Base-by-base conservation (phyloP, 2,888 invertebrate species). In the Anodontia alba region DNA sequence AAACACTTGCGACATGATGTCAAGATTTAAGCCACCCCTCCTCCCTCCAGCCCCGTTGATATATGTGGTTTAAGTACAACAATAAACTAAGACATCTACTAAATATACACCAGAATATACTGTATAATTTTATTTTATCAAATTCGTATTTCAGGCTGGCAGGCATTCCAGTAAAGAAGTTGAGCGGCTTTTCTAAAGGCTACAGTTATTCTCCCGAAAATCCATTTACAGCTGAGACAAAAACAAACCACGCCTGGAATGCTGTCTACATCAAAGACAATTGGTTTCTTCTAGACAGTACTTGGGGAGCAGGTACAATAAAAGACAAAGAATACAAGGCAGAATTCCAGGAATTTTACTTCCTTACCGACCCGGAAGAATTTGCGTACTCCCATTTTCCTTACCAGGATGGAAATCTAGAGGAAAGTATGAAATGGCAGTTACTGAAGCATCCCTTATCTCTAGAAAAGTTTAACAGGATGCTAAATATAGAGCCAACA, bases 231-330 rank as follows among this genome's bases (percentile, higher is more conserved):
- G 17, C 49, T n/a, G 36, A 26, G 1, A 51, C 29, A 0, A 31
- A 71, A 10, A 83, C 84, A 31, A 68, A 86, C 38, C 87, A 87
- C 69, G 84, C 86, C 15, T 87, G 87, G 87, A 87, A 86, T 76
- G 86, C 80, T 0, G 81, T 87, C 20, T 69, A 67, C 10, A 8
- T 84, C 0, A 68, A 70, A 10, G 78, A 70, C 0, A 73, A 78
- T 54, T 87, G 87, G 87, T 46, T 69, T 33, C 78, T 84, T 29
- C 26, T 87, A 5, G 87, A 87, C 73, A 74, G 81, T 43, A 81
- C 86, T 1, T 87, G 87, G 87, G 87, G 87, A 69, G 80, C 86
- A 0, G 86, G 87, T 3, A 70, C 83, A 26, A 10, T 86, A 12
- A 68, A 78, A 31, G 43, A 66, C 17, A 69, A 67, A 0, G 42